phyloP scores from a whole-genome alignment of 2,113 vertebrate species.

The Euleptes europaea region DNA sequence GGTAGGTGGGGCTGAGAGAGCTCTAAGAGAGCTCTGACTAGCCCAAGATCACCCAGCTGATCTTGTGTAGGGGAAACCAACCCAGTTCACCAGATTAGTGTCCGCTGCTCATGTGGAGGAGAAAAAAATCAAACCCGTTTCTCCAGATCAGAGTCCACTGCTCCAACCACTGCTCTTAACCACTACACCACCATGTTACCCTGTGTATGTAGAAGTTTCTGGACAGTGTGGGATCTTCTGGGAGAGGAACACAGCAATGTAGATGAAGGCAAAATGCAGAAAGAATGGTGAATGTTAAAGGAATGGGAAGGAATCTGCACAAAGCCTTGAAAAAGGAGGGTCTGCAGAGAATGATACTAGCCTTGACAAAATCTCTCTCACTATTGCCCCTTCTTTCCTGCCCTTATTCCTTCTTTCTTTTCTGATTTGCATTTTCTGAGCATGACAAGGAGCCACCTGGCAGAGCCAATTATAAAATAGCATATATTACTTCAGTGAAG shows the following conservation, averaged over 20 bases:
- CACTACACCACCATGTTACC: background rate
- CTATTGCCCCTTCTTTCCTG: background rate
- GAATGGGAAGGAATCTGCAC: background rate
- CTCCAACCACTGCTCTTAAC: no score
- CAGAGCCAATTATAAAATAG: background rate
- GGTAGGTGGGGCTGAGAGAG: no score
- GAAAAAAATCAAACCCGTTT: no score
- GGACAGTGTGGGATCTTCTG: background rate
- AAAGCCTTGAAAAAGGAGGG: background rate
- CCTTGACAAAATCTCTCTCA: background rate
- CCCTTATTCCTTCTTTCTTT: conserved; percentile 38
- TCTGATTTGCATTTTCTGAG: conserved; percentile 44
- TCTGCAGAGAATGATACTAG: background rate
- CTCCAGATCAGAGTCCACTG: no score
- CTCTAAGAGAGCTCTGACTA: no score
- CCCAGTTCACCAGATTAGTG: no score
- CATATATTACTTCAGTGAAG: background rate
- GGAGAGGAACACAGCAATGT: background rate
- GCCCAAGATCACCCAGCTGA: no score
- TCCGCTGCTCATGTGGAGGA: no score
- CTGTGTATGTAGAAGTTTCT: background rate
- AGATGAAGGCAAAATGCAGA: background rate
- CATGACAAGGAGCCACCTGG: background rate
- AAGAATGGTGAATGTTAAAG: background rate
- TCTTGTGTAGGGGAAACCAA: no score